A percentile compares a stretch with the other conserved stretches of the same genome.
These are phyloP conservation scores for Acridotheres tristis DNA, from an alignment of 2,797 vertebrate genomes.

Conservation along the genomic window DNA sequence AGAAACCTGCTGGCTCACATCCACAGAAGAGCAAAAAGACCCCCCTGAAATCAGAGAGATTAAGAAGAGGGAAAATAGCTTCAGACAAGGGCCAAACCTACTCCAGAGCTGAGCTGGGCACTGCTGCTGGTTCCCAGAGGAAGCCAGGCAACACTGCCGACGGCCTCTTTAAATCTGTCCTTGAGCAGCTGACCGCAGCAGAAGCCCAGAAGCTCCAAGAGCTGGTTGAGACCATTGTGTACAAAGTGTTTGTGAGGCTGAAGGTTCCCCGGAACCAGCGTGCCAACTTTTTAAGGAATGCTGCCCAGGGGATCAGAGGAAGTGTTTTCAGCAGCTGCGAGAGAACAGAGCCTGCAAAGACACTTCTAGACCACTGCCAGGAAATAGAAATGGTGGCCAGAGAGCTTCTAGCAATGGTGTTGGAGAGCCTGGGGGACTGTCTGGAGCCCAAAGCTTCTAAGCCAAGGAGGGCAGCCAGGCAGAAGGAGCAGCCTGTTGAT, in stretches of 20 bases:
- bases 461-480: not conserved
- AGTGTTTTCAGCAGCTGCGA: rapidly evolving
- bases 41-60: not conserved
- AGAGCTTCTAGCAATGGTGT: not conserved
- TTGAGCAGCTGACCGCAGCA: not conserved
- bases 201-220: not conserved
- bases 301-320: not conserved
- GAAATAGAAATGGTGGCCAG: not conserved
- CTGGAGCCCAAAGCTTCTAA: not conserved
- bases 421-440: not conserved
- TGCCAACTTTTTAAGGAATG: not conserved
- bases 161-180: too few species aligned
- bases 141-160: not conserved
- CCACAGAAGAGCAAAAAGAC: not conserved
- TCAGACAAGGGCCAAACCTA: not conserved
- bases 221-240: not conserved
- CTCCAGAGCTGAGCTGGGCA: not conserved
- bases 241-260: not conserved
- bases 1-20: not conserved
- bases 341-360: not conserved
- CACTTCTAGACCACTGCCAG: not conserved
- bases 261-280: not conserved
- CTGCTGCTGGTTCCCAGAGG: not conserved
- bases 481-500: not conserved
- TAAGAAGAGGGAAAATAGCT: not conserved